These are phyloP conservation scores for Steromphala cineraria DNA, from an alignment of 2,888 invertebrate species.

Conservation along the genomic window DNA sequence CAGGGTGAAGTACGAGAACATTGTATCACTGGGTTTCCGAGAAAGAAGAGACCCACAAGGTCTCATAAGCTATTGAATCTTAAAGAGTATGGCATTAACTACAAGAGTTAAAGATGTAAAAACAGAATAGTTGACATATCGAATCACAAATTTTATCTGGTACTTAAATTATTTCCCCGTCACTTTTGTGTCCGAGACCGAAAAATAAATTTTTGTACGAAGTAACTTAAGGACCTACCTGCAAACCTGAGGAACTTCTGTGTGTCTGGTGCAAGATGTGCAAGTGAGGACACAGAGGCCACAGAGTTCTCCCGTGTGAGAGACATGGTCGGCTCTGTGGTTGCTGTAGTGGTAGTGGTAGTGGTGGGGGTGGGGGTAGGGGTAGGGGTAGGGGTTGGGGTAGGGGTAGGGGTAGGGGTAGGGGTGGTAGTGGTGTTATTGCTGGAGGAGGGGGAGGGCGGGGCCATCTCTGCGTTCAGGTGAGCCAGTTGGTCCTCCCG, in stretches of 20 bases:
- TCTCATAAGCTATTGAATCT: not conserved
- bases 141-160: too few relatives aligned
- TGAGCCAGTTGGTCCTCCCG: conserved; percentile 77
- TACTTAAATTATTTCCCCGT: too few relatives aligned
- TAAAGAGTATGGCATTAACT: too few relatives aligned
- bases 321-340: conserved; percentile 31
- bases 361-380: conserved; percentile 56
- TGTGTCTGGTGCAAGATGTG: conserved; percentile 80
- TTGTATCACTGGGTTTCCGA: too few relatives aligned
- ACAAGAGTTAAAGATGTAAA: too few relatives aligned
- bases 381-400: conserved; percentile 60
- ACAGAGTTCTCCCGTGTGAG: conserved; percentile 65
- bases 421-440: conserved; percentile 13
- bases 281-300: conserved; percentile 53
- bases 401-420: not conserved
- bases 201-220: too few relatives aligned
- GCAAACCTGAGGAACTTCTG: conserved; percentile 89
- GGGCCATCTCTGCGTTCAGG: conserved; percentile 71
- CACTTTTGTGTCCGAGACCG: too few relatives aligned
- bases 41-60: not conserved
- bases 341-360: not conserved
- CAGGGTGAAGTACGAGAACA: too few relatives aligned
- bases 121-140: too few relatives aligned
- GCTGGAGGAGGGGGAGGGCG: conserved; percentile 64
- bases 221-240: conserved; percentile 76